Conservation (phyloP, 2,888 invertebrate species). For the Drosophila pseudotakahashii region DNA sequence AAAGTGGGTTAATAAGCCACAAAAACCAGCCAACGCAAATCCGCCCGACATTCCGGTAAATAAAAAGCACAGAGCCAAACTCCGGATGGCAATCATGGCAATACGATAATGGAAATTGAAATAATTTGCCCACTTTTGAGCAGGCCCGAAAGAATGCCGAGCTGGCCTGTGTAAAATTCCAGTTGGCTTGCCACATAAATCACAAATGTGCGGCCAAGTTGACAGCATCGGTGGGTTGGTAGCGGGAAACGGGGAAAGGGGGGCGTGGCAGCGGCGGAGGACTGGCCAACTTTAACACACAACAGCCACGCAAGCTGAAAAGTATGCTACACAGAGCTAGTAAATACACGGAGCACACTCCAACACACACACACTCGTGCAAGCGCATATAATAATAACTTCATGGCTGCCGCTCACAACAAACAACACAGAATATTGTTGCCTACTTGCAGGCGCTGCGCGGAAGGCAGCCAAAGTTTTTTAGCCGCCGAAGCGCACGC, state of each 20-base stretch:
- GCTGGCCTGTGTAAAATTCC: constrained; percentile 51
- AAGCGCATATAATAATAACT: constrained; percentile 51
- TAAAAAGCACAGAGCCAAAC: constrained; percentile 47
- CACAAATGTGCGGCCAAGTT: constrained; percentile 71
- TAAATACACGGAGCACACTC: constrained; percentile 59
- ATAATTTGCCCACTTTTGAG: constrained; percentile 76
- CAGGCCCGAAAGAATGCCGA: constrained; percentile 44
- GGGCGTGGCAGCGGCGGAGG: constrained; percentile 9
- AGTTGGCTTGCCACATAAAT: constrained; percentile 69
- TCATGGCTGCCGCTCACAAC: constrained; percentile 53
- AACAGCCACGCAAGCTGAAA: constrained; percentile 77
- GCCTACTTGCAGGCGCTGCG: constrained; percentile 70
- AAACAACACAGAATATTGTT: constrained; percentile 69
- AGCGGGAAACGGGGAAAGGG: not conserved
- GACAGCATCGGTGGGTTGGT: constrained; percentile 55
- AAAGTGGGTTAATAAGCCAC: constrained; percentile 73
- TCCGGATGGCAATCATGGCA: constrained; percentile 66
- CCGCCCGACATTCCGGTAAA: constrained; percentile 50
- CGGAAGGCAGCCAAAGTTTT: constrained; percentile 62
- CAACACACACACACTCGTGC: constrained; percentile 35
- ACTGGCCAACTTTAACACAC: constrained; percentile 74
- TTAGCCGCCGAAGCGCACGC: constrained; percentile 42
- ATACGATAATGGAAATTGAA: constrained; percentile 80
- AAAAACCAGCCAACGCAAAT: constrained; percentile 47
- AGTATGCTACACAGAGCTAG: constrained; percentile 66